These are phyloP conservation scores for Semotilus atromaculatus DNA, from an alignment of 2,797 vertebrate genomes.

Conservation along the genomic window DNA sequence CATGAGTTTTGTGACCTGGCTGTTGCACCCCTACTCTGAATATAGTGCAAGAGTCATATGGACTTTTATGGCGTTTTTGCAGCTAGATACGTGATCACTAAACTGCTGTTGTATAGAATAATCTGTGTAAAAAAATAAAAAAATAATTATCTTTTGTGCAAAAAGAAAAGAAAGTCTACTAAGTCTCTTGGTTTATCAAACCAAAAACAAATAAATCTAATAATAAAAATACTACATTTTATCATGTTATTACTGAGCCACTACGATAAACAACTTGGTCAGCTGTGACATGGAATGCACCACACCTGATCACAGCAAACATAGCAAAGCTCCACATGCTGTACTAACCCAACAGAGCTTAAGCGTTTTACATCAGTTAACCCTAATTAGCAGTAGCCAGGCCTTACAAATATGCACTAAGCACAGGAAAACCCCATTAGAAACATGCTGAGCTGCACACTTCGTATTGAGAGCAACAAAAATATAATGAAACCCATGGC, in stretches of 20 bases:
- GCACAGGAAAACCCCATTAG: background rate
- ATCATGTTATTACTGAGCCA: conserved; percentile 4
- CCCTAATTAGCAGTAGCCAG: conserved; percentile 2
- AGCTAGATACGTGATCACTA: background rate
- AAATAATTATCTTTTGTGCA: too few relatives aligned
- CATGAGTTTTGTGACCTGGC: too few relatives aligned
- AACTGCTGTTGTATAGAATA: background rate
- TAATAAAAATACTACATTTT: background rate
- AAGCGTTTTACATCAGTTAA: conserved; percentile 11
- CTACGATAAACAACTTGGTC: conserved; percentile 3
- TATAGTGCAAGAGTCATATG: background rate
- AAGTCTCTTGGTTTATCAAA: background rate
- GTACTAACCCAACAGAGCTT: background rate
- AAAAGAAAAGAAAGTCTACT: too few relatives aligned
- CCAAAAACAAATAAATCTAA: background rate
- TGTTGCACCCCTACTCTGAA: background rate
- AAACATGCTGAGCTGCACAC: background rate
- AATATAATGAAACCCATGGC: background rate
- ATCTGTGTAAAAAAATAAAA: background rate
- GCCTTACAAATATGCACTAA: background rate
- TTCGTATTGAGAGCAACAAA: background rate
- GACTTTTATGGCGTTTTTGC: background rate
- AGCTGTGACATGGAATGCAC: background rate
- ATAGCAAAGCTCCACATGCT: background rate
- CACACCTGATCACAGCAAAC: background rate